Conservation (phyloP, 2,888 invertebrate species). For the Lapara coniferarum region DNA sequence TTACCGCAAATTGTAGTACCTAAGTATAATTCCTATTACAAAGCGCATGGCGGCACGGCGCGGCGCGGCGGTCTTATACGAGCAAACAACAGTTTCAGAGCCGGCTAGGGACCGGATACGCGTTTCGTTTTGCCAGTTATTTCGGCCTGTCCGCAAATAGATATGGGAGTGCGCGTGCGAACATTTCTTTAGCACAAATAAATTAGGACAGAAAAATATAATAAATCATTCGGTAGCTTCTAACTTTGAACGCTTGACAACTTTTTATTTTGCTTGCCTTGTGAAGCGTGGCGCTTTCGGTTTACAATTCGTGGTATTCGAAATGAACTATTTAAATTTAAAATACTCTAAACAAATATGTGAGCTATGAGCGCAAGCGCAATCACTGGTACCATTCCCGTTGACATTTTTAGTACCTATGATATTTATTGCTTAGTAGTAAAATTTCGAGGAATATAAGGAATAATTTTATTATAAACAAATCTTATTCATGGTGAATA, state of each 20-base stretch:
- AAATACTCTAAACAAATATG: conserved; percentile 26
- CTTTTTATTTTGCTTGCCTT: conserved; percentile 8
- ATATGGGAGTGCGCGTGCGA: conserved; percentile 56
- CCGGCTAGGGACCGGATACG: conserved; percentile 61
- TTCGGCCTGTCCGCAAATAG: conserved; percentile 70
- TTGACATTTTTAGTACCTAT: conserved; percentile 39
- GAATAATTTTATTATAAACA: conserved; percentile 35
- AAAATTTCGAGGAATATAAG: conserved; percentile 41
- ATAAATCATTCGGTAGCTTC: conserved; percentile 33
- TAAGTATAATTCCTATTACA: conserved; percentile 65
- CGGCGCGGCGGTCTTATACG: conserved; percentile 38
- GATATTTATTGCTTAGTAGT: conserved; percentile 42
- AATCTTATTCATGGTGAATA: conserved; percentile 44
- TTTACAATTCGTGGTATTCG: conserved; percentile 15
- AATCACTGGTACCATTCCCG: conserved; percentile 42
- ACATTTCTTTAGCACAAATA: conserved; percentile 63
- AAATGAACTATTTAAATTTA: conserved; percentile 21
- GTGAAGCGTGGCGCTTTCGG: conserved; percentile 7
- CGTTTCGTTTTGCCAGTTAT: conserved; percentile 70
- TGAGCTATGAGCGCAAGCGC: conserved; percentile 41
- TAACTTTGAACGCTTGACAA: conserved; percentile 24
- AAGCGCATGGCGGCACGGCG: conserved; percentile 46
- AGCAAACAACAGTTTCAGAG: conserved; percentile 52
- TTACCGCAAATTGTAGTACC: conserved; percentile 69
- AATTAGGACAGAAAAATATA: conserved; percentile 61